A percentile compares a stretch with the other conserved stretches of the same genome.
These are phyloP conservation scores for Myotis vivesi DNA, from an alignment of 2,797 vertebrate species.

Conservation along the genomic window DNA sequence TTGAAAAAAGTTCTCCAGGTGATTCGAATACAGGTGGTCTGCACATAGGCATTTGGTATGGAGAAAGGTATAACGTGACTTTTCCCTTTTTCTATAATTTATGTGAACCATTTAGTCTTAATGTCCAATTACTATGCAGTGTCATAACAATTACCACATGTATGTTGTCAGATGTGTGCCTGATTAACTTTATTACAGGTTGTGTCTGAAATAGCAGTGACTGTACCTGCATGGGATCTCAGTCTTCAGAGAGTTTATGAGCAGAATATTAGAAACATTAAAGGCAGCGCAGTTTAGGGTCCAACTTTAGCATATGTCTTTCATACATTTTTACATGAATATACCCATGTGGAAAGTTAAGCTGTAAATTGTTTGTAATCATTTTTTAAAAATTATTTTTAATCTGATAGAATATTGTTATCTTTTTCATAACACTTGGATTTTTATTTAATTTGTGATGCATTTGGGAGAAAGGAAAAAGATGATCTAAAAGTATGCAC, in stretches of 20 bases:
- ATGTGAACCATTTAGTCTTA: slow-evolving; percentile 67
- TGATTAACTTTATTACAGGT: slow-evolving; percentile 66
- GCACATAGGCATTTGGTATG: background rate
- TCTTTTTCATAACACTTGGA: background rate
- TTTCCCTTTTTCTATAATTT: slow-evolving; percentile 67
- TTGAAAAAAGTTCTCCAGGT: background rate
- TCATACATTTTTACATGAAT: background rate
- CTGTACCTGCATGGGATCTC: background rate
- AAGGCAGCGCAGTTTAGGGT: background rate
- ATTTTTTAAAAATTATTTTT: background rate
- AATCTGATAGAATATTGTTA: background rate
- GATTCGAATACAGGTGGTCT: background rate
- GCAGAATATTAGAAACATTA: slow-evolving; percentile 20
- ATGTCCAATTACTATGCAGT: slow-evolving; percentile 67
- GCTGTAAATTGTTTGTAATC: background rate
- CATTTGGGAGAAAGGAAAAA: slow-evolving; percentile 28
- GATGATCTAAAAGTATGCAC: background rate
- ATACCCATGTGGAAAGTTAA: background rate
- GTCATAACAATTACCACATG: slow-evolving; percentile 47
- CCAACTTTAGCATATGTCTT: background rate
- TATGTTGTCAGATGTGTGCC: slow-evolving; percentile 63
- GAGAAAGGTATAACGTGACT: slow-evolving; percentile 23
- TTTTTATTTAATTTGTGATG: slow-evolving; percentile 44
- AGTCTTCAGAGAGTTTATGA: slow-evolving; percentile 52
- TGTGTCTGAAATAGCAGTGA: slow-evolving; percentile 50